Evolutionary conservation across 2,888 invertebrate genomes (phyloP), one percentile per base, ranked within the genome.

Genomic region (Meandrusa payeni): DNA sequence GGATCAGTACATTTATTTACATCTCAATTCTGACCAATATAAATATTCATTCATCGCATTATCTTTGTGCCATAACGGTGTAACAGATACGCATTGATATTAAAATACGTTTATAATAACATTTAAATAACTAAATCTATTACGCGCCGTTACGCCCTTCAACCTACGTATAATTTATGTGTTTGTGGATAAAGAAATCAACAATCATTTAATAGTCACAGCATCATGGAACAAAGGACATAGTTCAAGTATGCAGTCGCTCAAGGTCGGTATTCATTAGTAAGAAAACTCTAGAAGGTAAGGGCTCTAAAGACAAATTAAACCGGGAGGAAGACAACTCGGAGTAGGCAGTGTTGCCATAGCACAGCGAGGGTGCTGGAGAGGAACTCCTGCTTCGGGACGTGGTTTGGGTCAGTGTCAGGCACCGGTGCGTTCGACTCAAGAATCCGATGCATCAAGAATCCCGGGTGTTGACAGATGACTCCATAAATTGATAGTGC

Each of bases 1-100:
- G 65, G 63, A 60, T 61, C 64, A 67, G 66, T 68, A 70, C 69
- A 74, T 73, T 72, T 69, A 77, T 75, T 74, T 69, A 76, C 74
- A 76, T 76, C 73, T 78, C 65, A 73, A 78, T 80, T 69, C 56
- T 58, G 53, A 53, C 46, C 56, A 63, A 64, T 72, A 76, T 75
- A 72, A 73, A 78, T 78, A 75, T 76, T 80, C 69, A 78, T 76
- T 60, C 51, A 55, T 58, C 51, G 58, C 54, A 67, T 69, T 71
- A 75, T 72, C 71, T 70, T 57, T 61, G 59, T 57, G 57, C 62
- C 69, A 71, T 72, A 75, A 64, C 66, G 56, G 62, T 62, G 57
- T 65, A 61, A 64, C 62, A 61, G 61, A 67, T 62, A 63, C 53
- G 58, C 54, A 55, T 61, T 48, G 52, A 52, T 56, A 66, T 59